A percentile compares a stretch with the other conserved stretches of the same genome.
Conservation (phyloP, 1,140 invertebrate genomes). For the Aphaenogaster ashmeadi region DNA sequence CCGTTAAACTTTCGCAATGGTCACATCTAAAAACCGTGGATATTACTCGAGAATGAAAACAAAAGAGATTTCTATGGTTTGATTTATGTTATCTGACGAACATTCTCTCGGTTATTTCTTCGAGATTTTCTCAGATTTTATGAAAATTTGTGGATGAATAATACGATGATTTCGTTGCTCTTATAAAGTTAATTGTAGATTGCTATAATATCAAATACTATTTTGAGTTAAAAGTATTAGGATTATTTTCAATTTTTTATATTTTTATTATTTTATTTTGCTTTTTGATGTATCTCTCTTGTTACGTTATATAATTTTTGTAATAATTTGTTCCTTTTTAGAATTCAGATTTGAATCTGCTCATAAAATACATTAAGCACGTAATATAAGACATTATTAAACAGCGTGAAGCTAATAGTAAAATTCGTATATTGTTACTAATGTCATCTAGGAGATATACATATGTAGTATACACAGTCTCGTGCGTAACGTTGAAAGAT, state of each 20-base stretch:
- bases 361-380: neutral
- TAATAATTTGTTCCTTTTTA: neutral
- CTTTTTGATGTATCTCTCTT: too few species aligned
- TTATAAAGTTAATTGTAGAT: neutral
- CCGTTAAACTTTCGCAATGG: slow-evolving; percentile 57
- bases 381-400: slow-evolving; percentile 19
- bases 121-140: neutral
- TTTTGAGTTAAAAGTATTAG: neutral
- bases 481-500: slow-evolving; percentile 35
- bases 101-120: slow-evolving; percentile 18
- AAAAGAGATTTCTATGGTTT: neutral
- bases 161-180: neutral
- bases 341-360: neutral
- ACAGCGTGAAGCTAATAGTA: neutral
- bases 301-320: neutral
- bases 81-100: neutral
- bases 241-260: neutral
- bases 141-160: neutral
- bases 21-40: neutral
- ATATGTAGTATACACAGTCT: neutral
- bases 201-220: slow-evolving; percentile 21
- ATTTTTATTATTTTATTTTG: neutral
- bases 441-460: neutral
- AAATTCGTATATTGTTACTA: slow-evolving; percentile 22
- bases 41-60: slow-evolving; percentile 25